Evolutionary conservation across 2,113 vertebrate genomes (phyloP), one percentile per base, ranked within the genome.

Genomic region (Cephalopterus ornatus): DNA sequence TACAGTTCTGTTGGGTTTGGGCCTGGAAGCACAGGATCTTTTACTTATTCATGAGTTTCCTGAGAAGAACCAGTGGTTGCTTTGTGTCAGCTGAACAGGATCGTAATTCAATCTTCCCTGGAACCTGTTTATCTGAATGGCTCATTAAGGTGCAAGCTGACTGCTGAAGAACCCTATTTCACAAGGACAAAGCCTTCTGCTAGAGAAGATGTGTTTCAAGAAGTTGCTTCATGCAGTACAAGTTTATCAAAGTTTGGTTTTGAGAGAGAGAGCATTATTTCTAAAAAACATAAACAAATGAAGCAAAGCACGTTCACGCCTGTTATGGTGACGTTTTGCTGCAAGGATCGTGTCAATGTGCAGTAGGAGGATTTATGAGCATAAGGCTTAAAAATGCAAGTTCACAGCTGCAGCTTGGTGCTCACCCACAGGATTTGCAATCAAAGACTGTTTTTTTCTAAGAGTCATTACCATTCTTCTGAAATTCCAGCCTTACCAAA

Each of bases 11-110:
- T 65, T 59, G 62, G 24, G 83, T 82, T 14, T 28, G 33, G 77
- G 85, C 73, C 97, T 66, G 93, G 93, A 93, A 98, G 98, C 97
- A 96, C 93, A 86, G 97, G 85, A 65, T 56, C 95, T 35, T 93
- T 98, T 92, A 99, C 97, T 99, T 98, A 99, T 99, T 99, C 97
- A 99, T 98, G 95, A 81, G 50, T 92, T 75, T 91, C 90, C 97
- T 92, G 92, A 97, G 97, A 97, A 96, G 91, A 98, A 95, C 95
- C 94, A 95, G 97, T 97, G 97, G 95, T 92, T 95, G 97, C 97
- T 98, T 98, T 98, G 98, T 98, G 98, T 97, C 98, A 96, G 96
- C 96, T 95, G 96, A 93, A 86, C 22, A 80, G 97, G 95, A 91
- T 92, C 75, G 98, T 96, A 98, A 99, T 97, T 96, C 98, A 97